Evolutionary conservation across 2,113 vertebrate genomes (phyloP), one percentile per base, ranked within the genome.

Genomic region (Merops nubicus): DNA sequence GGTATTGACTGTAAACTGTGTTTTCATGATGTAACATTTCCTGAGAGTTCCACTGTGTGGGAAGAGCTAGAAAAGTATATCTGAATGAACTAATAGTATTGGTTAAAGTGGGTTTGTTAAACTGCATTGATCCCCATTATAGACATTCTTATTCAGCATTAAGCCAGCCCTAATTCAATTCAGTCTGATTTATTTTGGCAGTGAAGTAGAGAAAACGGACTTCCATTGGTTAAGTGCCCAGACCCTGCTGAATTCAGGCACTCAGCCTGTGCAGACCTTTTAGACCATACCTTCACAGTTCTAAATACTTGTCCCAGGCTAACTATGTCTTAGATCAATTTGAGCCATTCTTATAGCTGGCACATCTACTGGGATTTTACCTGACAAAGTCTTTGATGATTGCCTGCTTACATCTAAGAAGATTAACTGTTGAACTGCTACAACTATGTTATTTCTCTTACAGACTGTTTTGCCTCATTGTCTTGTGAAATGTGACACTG

Each of bases 71-170:
- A 88, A 73, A 93, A 84, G 6, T 54, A 36, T 9, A 26, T 50
- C 36, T 31, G 25, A 86, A 86, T 21, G 25, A 86, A 77, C 40
- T 65, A 62, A 57, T 10, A 60, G 12, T 73, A 60, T 69, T 73
- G 57, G 63, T 80, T 93, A 94, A 96, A 91, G 86, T 29, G 13
- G 3, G 2, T 92, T 80, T 80, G 59, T 90, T 94, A 92, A 93
- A 90, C 38, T 65, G 38, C 42, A 86, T 77, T 84, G 83, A 59
- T 85, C 20, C 31, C 38, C n/a, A 19, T 80, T 77, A 80, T 9
- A 86, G 53, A 84, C 40, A 73, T 90, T 88, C 69, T 89, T 64
- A 85, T 59, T 90, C 68, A 79, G 11, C 85, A 54, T 92, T 93
- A 50, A 80, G 92, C 1, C 53, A 83, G 11, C 17, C 36, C 40